phyloP scores from a whole-genome alignment of 2,888 invertebrate species.

The Pseudanteris insignis region DNA sequence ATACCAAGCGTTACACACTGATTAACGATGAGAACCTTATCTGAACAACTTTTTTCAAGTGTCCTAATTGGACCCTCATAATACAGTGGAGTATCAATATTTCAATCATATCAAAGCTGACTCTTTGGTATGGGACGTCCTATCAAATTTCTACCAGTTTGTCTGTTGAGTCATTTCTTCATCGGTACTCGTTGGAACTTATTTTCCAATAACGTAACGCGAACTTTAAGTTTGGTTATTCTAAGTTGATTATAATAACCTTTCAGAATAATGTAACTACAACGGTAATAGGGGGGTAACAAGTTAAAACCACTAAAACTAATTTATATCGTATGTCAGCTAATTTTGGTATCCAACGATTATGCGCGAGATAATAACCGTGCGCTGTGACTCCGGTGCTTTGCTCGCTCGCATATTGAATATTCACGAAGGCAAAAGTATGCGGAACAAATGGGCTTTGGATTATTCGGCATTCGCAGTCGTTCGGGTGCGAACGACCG shows the following conservation, averaged over 20 bases:
- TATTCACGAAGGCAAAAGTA: not conserved
- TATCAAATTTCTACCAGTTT: too few relatives aligned
- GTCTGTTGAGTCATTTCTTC: too few relatives aligned
- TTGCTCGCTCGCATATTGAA: not conserved
- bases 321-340: constrained; percentile 13
- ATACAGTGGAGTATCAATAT: too few relatives aligned
- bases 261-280: constrained; percentile 13
- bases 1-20: too few relatives aligned
- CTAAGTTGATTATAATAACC: constrained; percentile 21
- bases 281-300: constrained; percentile 8
- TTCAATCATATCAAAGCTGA: not conserved
- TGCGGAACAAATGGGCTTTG: too few relatives aligned
- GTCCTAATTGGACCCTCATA: too few relatives aligned
- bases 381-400: not conserved
- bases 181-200: too few relatives aligned
- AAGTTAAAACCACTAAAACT: constrained; percentile 16
- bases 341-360: constrained; percentile 4
- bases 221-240: constrained; percentile 22
- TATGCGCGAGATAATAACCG: not conserved
- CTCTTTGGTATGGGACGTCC: too few relatives aligned
- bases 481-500: too few relatives aligned
- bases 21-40: too few relatives aligned
- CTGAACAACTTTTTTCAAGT: too few relatives aligned
- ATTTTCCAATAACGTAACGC: not conserved
- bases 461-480: too few relatives aligned